A percentile compares a stretch with the other conserved stretches of the same genome.
These are phyloP conservation scores for Ailurus styani DNA, from an alignment of 2,113 vertebrate genomes.

Conservation along the genomic window DNA sequence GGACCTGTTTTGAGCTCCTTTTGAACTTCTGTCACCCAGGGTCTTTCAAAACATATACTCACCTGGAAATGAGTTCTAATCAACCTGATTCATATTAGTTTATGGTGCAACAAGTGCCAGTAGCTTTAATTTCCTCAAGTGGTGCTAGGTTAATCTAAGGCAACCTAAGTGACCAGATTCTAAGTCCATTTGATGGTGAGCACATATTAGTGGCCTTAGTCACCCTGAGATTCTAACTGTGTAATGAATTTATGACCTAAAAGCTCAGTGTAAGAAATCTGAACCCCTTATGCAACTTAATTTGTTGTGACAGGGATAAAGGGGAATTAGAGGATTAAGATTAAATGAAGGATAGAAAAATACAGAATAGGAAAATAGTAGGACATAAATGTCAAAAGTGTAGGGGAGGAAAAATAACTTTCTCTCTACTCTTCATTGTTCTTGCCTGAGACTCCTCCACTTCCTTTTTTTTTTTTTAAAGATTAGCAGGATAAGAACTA, in stretches of 20 bases:
- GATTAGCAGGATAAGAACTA: background rate
- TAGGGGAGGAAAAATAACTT: background rate
- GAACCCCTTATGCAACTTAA: background rate
- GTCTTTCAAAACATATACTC: background rate
- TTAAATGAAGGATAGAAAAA: background rate
- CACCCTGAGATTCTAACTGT: background rate
- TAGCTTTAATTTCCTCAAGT: background rate
- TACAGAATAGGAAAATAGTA: background rate
- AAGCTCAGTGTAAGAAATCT: background rate
- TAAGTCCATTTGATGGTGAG: background rate
- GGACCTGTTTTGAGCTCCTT: background rate
- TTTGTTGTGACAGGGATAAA: constrained; percentile 4
- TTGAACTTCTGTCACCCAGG: background rate
- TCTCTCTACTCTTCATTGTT: background rate
- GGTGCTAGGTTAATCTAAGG: background rate
- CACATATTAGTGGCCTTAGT: background rate
- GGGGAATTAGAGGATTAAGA: background rate
- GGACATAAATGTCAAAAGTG: background rate
- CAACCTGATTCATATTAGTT: background rate
- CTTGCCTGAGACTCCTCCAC: background rate
- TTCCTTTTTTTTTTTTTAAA: too few species aligned
- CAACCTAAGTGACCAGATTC: background rate
- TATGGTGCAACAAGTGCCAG: background rate
- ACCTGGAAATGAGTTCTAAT: background rate
- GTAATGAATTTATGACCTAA: background rate